Conservation (phyloP, 2,113 vertebrate genomes). For the Pygoscelis adeliae region DNA sequence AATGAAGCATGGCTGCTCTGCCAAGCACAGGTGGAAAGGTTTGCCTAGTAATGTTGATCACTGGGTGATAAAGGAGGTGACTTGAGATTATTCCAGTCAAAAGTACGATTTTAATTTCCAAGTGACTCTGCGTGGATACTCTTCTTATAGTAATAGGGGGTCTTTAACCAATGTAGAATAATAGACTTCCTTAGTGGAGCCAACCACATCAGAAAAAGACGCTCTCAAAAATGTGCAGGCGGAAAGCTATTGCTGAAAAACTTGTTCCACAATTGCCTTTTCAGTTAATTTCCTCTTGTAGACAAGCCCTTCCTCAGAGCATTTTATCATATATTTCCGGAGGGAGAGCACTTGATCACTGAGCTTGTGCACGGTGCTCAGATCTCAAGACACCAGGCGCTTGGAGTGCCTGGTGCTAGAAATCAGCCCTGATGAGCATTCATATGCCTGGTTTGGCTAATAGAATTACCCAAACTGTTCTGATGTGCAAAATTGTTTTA, state of each 20-base stretch:
- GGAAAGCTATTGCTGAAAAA: background rate
- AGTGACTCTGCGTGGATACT: background rate
- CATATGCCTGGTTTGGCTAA: background rate
- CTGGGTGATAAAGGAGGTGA: background rate
- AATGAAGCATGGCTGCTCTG: background rate
- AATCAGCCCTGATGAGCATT: slow-evolving; percentile 15
- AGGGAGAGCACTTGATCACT: background rate
- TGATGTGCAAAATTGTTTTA: background rate
- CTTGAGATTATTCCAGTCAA: background rate
- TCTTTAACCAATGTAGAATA: background rate
- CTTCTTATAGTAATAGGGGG: background rate
- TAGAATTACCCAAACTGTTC: background rate
- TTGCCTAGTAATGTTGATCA: background rate
- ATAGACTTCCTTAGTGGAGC: background rate
- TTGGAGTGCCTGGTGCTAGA: background rate
- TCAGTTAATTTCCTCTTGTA: background rate
- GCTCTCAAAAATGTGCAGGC: background rate
- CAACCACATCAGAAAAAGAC: background rate
- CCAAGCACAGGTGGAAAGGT: background rate
- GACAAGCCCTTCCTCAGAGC: background rate
- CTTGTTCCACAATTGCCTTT: background rate
- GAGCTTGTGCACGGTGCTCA: background rate
- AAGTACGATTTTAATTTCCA: background rate
- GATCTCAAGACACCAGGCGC: background rate
- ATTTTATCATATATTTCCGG: background rate